Evolutionary conservation across 2,888 invertebrate genomes (phyloP).

Genomic region (Synanthedon myopaeformis): DNA sequence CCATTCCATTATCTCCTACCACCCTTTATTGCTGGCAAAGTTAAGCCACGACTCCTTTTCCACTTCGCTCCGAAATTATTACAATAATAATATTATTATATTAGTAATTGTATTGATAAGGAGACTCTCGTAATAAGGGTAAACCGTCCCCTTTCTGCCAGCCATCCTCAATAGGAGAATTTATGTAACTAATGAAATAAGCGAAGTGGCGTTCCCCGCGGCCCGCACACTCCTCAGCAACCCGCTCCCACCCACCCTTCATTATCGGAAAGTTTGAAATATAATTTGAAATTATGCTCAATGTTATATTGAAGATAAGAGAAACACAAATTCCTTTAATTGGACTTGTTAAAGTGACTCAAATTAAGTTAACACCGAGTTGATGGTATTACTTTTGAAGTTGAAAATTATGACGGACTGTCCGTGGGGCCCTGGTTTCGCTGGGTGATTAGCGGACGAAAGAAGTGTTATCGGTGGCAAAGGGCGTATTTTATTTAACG

Average conservation of each 20-base stretch:
- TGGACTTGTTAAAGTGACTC: constrained; percentile 72
- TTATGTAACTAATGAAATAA: constrained; percentile 72
- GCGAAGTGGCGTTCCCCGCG: constrained; percentile 55
- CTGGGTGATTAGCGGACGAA: constrained; percentile 52
- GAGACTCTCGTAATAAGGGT: constrained; percentile 71
- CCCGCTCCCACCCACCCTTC: constrained; percentile 56
- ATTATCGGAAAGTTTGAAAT: constrained; percentile 72
- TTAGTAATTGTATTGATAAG: constrained; percentile 72
- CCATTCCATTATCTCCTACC: constrained; percentile 70
- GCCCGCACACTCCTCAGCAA: constrained; percentile 14
- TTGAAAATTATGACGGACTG: constrained; percentile 66
- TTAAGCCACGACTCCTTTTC: constrained; percentile 63
- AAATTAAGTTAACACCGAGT: constrained; percentile 71
- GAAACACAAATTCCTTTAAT: constrained; percentile 72
- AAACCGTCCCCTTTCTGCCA: constrained; percentile 70
- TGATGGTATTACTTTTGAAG: constrained; percentile 70
- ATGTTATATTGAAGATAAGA: constrained; percentile 72
- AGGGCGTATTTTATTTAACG: constrained; percentile 40
- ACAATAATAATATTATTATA: constrained; percentile 72
- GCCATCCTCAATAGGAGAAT: constrained; percentile 71
- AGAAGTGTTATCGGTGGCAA: constrained; percentile 50
- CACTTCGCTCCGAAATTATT: constrained; percentile 63
- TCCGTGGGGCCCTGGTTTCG: constrained; percentile 41
- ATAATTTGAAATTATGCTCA: constrained; percentile 72
- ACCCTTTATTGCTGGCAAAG: constrained; percentile 67